Conservation (phyloP, 2,113 vertebrate species). For the Phycodurus eques region DNA sequence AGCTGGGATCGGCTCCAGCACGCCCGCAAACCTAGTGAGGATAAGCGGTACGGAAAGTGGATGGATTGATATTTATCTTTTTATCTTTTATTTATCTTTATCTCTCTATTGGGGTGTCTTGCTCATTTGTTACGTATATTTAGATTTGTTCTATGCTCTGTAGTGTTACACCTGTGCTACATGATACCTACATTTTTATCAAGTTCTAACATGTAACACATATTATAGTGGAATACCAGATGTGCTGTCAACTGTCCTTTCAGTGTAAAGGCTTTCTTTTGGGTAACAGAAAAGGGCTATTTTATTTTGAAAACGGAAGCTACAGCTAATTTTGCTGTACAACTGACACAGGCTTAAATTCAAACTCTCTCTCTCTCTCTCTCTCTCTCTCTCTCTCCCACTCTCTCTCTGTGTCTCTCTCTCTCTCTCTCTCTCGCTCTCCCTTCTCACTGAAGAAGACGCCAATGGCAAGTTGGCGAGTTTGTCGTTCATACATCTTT, state of each 20-base stretch:
- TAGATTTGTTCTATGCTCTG: too few relatives aligned
- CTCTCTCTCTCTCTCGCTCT: not conserved
- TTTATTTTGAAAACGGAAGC: not conserved
- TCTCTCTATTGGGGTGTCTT: not conserved
- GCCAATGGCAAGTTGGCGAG: conserved; percentile 39
- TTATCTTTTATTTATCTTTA: too few relatives aligned
- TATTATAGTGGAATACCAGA: too few relatives aligned
- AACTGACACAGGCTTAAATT: not conserved
- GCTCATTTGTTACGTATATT: too few relatives aligned
- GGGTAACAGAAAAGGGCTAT: not conserved
- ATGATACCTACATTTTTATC: too few relatives aligned
- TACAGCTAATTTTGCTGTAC: not conserved
- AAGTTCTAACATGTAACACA: too few relatives aligned
- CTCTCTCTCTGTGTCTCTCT: conserved; percentile 11
- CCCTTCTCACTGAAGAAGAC: conserved; percentile 16
- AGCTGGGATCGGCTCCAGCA: too few relatives aligned
- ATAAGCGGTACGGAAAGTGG: too few relatives aligned
- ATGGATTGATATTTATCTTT: too few relatives aligned
- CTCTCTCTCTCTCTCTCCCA: conserved; percentile 6
- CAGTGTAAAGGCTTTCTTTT: not conserved
- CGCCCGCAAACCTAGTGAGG: too few relatives aligned
- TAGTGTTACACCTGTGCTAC: too few relatives aligned
- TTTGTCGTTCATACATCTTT: conserved; percentile 14
- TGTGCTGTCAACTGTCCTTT: not conserved
- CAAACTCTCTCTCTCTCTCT: conserved; percentile 1